phyloP scores from a whole-genome alignment of 1,140 invertebrate species.

The Nebria ingens region DNA sequence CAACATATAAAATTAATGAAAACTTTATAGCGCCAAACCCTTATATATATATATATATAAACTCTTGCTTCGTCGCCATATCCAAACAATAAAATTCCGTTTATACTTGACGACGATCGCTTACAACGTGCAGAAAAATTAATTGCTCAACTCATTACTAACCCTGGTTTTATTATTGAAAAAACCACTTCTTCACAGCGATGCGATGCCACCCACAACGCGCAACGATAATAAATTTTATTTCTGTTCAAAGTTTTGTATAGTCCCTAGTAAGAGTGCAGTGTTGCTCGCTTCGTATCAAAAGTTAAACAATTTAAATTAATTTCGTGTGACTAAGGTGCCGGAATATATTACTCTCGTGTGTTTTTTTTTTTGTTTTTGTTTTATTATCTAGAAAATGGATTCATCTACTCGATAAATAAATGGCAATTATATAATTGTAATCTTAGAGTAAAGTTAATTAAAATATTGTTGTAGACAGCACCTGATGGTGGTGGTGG shows the following conservation, averaged over 20 bases:
- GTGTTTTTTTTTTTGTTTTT: no score
- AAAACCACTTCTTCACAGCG: background rate
- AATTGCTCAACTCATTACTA: constrained; percentile 1
- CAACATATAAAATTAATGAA: background rate
- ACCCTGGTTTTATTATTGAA: background rate
- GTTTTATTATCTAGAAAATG: no score
- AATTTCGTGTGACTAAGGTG: constrained; percentile 6
- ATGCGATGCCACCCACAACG: no score
- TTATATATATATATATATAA: no score
- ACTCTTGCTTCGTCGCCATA: background rate
- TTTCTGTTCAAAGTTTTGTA: constrained; percentile 4
- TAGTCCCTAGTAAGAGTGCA: no score
- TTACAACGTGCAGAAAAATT: background rate
- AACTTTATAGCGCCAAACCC: background rate
- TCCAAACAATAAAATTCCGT: constrained; percentile 1
- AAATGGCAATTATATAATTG: no score
- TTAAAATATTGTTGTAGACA: no score
- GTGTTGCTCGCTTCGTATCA: background rate
- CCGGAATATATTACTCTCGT: background rate
- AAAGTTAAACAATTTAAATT: background rate
- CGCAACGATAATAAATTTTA: constrained; percentile 9
- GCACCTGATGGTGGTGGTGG: no score
- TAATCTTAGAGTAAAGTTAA: no score
- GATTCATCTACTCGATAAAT: no score
- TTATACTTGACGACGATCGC: background rate